Percentiles rank a stretch among this genome's conserved stretches.
phyloP scores from a whole-genome alignment of 2,113 vertebrate genomes.

The Sinocyclocheilus anshuiensis region DNA sequence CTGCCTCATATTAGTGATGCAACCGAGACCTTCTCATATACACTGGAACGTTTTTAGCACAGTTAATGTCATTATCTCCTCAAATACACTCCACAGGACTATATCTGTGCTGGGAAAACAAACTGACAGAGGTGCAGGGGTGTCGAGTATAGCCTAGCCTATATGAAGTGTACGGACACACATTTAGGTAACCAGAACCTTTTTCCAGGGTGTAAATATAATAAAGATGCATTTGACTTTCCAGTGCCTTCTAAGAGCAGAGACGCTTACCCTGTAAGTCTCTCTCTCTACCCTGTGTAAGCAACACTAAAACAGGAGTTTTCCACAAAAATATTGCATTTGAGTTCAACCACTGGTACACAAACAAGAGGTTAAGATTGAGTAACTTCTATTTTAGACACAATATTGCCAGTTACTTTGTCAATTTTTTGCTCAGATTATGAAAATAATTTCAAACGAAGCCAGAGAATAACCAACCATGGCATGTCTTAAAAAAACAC shows the following conservation, averaged over 20 bases:
- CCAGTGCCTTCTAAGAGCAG: background rate
- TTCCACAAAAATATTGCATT: conserved; percentile 7
- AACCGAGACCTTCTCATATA: background rate
- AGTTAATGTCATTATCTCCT: conserved; percentile 4
- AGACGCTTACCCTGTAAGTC: background rate
- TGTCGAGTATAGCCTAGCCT: no score
- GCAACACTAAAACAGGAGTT: conserved; percentile 20
- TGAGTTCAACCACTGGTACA: background rate
- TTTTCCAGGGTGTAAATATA: conserved; percentile 8
- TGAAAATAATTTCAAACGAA: background rate
- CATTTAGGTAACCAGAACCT: background rate
- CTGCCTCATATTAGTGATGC: background rate
- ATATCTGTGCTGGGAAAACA: background rate
- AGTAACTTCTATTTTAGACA: background rate
- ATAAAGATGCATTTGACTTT: conserved; percentile 12
- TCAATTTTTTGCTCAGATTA: background rate
- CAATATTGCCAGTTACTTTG: background rate
- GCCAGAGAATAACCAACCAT: background rate
- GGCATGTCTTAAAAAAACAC: no score
- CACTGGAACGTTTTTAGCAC: background rate
- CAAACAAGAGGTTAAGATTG: background rate
- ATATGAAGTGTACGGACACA: background rate
- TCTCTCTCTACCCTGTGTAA: background rate
- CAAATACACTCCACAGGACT: conserved; percentile 7
- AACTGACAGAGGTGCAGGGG: background rate